Evolutionary conservation across 2,797 vertebrate species (phyloP), one percentile per base, ranked within the genome.

Genomic region (Otolemur crassicaudatus): DNA sequence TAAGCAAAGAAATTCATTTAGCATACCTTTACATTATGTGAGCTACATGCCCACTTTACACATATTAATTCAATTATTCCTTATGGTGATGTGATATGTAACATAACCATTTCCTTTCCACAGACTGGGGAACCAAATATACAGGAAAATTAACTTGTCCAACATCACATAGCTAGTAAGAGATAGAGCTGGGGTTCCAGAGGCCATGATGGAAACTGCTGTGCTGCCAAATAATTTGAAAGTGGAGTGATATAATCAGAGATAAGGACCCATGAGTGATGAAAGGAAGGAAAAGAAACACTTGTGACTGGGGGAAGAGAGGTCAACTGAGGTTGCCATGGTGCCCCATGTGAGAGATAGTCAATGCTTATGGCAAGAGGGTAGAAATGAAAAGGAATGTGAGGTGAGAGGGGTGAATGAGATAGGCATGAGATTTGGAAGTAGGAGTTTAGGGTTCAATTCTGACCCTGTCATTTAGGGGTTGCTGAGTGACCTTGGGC

Each of bases 401-500:
- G 80, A 61, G 16, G 23, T 20, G 20, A 72, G 31, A 61, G 13
- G 49, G 46, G 23, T 37, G 27, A n/a, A 22, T 81, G 60, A 27
- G 8, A 23, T 3, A 49, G 60, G 40, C 2, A 61, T 76, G 25
- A 31, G 46, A 0, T 67, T 27, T 83, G 34, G 25, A 91, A 69
- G 56, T 6, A 25, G 29, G 46, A 63, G 40, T 49, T 58, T 53
- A 63, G 19, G 14, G 29, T 60, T 75, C 7, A 27, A 87, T 40
- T 63, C 31, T 77, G 65, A 34, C n/a, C 22, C 61, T 75, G 29
- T 23, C 34, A 53, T 40, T 65, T 49, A n/a, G 3, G 29, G 53
- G 6, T 27, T 90, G 17, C 69, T 5, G 7, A 43, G 60, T 91
- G 89, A 87, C 87, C 80, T 91, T 90, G 43, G 5, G 22, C 22